Percentiles rank a stretch among this genome's conserved stretches.
Conservation (phyloP, 2,888 invertebrate genomes). For the Polyploca ridens region DNA sequence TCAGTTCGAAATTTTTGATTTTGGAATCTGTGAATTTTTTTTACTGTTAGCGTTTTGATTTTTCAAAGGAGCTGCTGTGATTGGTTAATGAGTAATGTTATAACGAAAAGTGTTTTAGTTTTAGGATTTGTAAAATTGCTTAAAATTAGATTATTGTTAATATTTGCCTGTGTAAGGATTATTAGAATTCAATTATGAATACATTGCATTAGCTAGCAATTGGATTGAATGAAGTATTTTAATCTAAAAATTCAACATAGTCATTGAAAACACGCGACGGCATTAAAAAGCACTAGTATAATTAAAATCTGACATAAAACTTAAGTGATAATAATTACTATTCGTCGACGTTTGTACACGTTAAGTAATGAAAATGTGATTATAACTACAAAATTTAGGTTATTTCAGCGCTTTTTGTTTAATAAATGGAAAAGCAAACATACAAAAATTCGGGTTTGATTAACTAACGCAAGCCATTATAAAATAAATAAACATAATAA, state of each 20-base stretch:
- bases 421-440: too few species aligned
- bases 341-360: constrained; percentile 23
- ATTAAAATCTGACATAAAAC: constrained; percentile 56
- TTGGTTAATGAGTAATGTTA: neutral
- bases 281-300: constrained; percentile 36
- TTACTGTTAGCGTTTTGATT: neutral
- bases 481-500: too few species aligned
- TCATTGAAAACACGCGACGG: constrained; percentile 23
- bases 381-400: constrained; percentile 23
- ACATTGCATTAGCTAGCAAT: neutral
- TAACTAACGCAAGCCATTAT: too few species aligned
- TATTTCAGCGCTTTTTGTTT: neutral
- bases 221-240: neutral
- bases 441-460: too few species aligned
- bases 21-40: neutral
- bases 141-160: too few species aligned
- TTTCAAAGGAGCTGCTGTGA: neutral
- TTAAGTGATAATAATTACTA: constrained; percentile 58
- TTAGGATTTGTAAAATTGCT: too few species aligned
- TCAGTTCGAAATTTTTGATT: neutral
- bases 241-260: constrained; percentile 18
- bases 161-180: too few species aligned
- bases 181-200: too few species aligned
- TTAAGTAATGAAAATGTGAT: constrained; percentile 58
- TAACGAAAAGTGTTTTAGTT: neutral